Evolutionary conservation across 2,888 invertebrate species (phyloP).

Genomic region (Bimastos eiseni): DNA sequence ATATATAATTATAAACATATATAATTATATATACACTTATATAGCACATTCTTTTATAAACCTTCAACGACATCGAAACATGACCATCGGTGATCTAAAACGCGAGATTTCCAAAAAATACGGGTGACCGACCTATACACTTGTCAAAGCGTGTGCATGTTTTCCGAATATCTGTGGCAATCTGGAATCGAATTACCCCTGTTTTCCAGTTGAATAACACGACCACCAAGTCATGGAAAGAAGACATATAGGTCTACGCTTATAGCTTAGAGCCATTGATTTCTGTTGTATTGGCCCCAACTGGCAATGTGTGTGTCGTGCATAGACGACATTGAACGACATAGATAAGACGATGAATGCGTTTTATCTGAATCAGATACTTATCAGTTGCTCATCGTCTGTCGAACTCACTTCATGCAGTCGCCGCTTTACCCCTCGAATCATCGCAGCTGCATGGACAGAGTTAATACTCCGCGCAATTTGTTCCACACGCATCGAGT

Average conservation of each 20-base stretch:
- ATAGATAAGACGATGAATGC: neutral
- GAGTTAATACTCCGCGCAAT: neutral
- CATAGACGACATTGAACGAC: neutral
- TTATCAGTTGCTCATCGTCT: neutral
- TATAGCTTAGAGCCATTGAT: neutral
- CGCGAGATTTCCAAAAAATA: no score
- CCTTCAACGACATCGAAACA: no score
- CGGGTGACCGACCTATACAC: no score
- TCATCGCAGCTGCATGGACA: neutral
- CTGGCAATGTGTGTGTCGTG: neutral
- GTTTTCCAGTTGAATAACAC: slow-evolving; percentile 5
- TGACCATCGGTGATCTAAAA: no score
- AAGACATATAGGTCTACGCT: neutral
- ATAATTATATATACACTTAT: no score
- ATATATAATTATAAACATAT: no score
- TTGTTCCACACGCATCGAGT: neutral
- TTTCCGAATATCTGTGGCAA: neutral
- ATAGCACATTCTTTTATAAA: no score
- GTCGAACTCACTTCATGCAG: neutral
- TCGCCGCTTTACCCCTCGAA: neutral
- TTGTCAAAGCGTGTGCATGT: no score
- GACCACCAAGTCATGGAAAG: neutral
- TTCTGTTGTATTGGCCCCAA: neutral
- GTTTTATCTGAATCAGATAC: neutral
- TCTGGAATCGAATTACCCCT: slow-evolving; percentile 13